Evolutionary conservation across 2,888 invertebrate species (phyloP).

Genomic region (Drosophila yooni): DNA sequence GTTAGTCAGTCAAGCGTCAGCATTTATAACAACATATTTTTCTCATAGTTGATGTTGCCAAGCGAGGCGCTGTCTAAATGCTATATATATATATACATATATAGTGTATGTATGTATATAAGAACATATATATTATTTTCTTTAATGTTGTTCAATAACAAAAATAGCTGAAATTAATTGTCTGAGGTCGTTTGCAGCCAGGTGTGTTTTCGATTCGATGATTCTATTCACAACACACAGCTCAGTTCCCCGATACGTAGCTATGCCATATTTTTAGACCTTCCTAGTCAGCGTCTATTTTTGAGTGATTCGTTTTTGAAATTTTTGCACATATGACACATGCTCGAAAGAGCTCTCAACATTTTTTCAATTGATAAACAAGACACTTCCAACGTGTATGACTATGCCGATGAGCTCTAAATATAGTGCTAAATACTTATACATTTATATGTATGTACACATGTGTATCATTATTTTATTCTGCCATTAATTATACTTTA

Average conservation of each 20-base stretch:
- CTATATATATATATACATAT: conserved; percentile 6
- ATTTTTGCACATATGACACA: conserved; percentile 80
- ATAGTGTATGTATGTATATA: neutral
- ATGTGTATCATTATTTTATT: conserved; percentile 11
- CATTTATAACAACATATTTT: conserved; percentile 18
- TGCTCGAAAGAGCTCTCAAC: conserved; percentile 40
- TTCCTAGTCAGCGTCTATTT: conserved; percentile 72
- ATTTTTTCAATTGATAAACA: conserved; percentile 57
- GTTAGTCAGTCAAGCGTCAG: neutral
- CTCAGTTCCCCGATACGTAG: conserved; percentile 44
- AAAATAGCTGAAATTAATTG: conserved; percentile 54
- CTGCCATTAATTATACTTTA: conserved; percentile 54
- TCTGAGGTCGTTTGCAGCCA: conserved; percentile 63
- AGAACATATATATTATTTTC: conserved; percentile 35
- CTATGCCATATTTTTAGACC: conserved; percentile 68
- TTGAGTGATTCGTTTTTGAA: conserved; percentile 65
- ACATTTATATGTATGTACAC: conserved; percentile 17
- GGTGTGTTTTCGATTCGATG: conserved; percentile 59
- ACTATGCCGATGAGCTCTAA: conserved; percentile 44
- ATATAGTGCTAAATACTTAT: conserved; percentile 38
- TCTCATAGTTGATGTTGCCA: conserved; percentile 52
- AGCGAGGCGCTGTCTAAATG: conserved; percentile 30
- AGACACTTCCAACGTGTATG: conserved; percentile 28
- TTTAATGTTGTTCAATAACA: conserved; percentile 43
- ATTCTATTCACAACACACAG: conserved; percentile 12